Conservation (phyloP, 2,113 vertebrate species). For the Protobothrops flavoviridis region DNA sequence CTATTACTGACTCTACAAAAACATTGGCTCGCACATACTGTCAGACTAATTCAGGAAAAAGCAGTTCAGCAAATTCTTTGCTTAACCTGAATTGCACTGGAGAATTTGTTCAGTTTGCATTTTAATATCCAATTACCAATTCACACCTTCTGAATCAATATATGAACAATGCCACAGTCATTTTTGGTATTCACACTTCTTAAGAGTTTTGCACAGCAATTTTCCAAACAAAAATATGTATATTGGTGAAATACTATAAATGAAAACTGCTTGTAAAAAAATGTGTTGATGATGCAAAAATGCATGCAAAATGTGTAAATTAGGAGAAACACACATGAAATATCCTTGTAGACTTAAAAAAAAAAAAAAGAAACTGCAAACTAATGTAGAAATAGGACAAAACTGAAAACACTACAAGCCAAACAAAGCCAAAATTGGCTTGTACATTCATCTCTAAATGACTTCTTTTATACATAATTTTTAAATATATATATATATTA, state of each 20-base stretch:
- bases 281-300: not conserved
- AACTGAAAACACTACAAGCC: not conserved
- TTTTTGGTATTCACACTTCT: not conserved
- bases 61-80: not conserved
- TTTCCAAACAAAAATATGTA: not conserved
- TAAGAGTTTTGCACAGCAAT: not conserved
- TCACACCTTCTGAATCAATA: not conserved
- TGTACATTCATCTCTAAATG: not conserved
- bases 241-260: not conserved
- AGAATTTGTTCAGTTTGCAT: not conserved
- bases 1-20: not conserved
- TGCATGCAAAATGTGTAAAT: not conserved
- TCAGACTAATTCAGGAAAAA: not conserved
- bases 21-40: not conserved
- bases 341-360: not conserved
- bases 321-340: not conserved
- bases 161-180: not conserved
- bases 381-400: not conserved
- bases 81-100: not conserved
- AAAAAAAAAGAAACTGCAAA: not conserved
- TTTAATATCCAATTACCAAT: not conserved
- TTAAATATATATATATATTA: slow-evolving; percentile 4
- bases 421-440: not conserved
- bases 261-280: not conserved
- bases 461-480: not conserved